Conservation (phyloP, 2,888 invertebrate species). For the Megalurothrips usitatus region DNA sequence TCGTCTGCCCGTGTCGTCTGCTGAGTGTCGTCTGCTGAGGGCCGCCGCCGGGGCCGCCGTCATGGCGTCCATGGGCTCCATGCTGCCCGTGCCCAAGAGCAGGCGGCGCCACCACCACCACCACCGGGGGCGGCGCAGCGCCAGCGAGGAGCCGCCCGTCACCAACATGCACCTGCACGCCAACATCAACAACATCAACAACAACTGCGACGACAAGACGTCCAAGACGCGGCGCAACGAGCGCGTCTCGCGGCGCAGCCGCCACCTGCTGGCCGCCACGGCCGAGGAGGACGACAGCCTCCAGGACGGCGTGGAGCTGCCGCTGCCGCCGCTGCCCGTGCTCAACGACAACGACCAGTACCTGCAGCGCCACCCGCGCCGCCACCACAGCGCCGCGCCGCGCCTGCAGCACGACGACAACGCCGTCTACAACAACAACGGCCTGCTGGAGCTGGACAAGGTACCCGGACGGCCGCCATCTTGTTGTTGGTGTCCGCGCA, state of each 20-base stretch:
- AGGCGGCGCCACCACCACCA: slow-evolving; percentile 6
- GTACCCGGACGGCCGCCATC: background rate
- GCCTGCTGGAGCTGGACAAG: background rate
- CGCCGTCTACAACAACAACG: background rate
- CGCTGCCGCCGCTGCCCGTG: slow-evolving; percentile 17
- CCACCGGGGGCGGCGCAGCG: slow-evolving; percentile 3
- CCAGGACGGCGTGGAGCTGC: slow-evolving; percentile 13
- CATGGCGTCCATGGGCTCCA: background rate
- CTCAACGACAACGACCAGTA: slow-evolving; percentile 14
- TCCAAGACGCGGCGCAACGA: slow-evolving; percentile 12
- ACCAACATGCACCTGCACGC: background rate
- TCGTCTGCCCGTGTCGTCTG: background rate
- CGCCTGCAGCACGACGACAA: background rate
- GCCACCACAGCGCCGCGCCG: background rate
- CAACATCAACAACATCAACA: slow-evolving; percentile 8
- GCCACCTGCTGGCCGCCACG: background rate
- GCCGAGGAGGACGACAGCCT: background rate
- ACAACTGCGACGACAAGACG: slow-evolving; percentile 13
- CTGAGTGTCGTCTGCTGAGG: background rate
- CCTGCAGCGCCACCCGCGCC: slow-evolving; percentile 4
- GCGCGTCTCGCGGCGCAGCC: slow-evolving; percentile 1
- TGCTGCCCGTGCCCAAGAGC: slow-evolving; percentile 20
- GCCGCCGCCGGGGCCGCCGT: background rate
- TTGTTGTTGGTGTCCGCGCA: background rate
- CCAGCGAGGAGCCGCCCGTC: slow-evolving; percentile 5